Evolutionary conservation across 2,797 vertebrate genomes (phyloP).

Genomic region (Sebastiscus tertius): DNA sequence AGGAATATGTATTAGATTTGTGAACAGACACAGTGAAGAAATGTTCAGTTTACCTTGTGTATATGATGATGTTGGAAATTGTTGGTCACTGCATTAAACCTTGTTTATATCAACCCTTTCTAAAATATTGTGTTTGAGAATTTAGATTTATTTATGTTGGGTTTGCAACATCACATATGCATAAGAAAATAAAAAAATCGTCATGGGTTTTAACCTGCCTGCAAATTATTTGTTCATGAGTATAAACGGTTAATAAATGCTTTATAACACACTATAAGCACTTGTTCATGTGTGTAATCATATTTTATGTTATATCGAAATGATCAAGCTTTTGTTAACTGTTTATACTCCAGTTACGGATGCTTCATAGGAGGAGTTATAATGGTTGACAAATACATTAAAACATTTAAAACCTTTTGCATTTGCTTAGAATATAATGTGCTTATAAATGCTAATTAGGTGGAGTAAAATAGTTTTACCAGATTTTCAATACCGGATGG

Average conservation of each 20-base stretch:
- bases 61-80: too few species aligned
- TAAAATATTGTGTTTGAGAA: too few species aligned
- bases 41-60: too few species aligned
- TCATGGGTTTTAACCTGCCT: too few species aligned
- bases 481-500: neutral
- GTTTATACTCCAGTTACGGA: neutral
- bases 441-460: too few species aligned
- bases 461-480: neutral
- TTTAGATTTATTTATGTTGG: too few species aligned
- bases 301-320: neutral
- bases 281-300: neutral
- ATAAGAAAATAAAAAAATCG: neutral
- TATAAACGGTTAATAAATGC: neutral
- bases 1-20: neutral
- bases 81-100: too few species aligned
- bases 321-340: neutral
- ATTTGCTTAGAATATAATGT: neutral
- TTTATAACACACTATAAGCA: neutral
- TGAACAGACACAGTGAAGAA: too few species aligned
- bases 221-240: neutral
- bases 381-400: neutral
- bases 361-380: too few species aligned
- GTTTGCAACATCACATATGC: neutral
- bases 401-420: neutral
- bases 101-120: too few species aligned